Evolutionary conservation across 1,140 invertebrate species (phyloP).

Genomic region (Drosophila dunni): DNA sequence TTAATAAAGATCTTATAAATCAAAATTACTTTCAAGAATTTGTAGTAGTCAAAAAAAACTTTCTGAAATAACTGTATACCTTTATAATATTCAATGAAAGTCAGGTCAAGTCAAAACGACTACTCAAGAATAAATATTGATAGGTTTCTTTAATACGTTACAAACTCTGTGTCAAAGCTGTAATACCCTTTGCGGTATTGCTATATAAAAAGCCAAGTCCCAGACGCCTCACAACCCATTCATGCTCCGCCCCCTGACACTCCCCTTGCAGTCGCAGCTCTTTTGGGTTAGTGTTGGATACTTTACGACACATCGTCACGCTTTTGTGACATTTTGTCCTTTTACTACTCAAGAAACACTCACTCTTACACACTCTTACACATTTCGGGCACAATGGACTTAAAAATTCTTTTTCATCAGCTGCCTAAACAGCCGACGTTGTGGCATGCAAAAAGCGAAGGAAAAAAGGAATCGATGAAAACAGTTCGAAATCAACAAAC

Average conservation of each 20-base stretch:
- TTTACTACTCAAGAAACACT: slow-evolving; percentile 67
- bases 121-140: too few relatives aligned
- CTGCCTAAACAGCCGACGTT: slow-evolving; percentile 37
- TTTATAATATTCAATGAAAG: too few relatives aligned
- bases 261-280: slow-evolving; percentile 34
- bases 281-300: slow-evolving; percentile 66
- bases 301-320: slow-evolving; percentile 84
- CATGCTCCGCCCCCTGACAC: background rate
- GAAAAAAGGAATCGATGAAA: slow-evolving; percentile 16
- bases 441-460: slow-evolving; percentile 32
- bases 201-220: slow-evolving; percentile 34
- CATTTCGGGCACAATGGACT: slow-evolving; percentile 71
- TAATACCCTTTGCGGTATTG: too few relatives aligned
- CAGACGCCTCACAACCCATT: slow-evolving; percentile 29
- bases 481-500: slow-evolving; percentile 45
- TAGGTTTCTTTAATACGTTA: too few relatives aligned
- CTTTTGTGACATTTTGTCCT: slow-evolving; percentile 83
- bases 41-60: too few relatives aligned
- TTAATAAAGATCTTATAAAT: too few relatives aligned
- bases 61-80: too few relatives aligned
- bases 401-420: slow-evolving; percentile 80
- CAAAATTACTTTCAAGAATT: too few relatives aligned
- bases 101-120: too few relatives aligned
- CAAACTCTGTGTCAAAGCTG: too few relatives aligned
- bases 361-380: slow-evolving; percentile 35